A percentile compares a stretch with the other conserved stretches of the same genome.
These are phyloP conservation scores for Meta bourneti DNA, from an alignment of 2,888 invertebrate species.

Conservation along the genomic window DNA sequence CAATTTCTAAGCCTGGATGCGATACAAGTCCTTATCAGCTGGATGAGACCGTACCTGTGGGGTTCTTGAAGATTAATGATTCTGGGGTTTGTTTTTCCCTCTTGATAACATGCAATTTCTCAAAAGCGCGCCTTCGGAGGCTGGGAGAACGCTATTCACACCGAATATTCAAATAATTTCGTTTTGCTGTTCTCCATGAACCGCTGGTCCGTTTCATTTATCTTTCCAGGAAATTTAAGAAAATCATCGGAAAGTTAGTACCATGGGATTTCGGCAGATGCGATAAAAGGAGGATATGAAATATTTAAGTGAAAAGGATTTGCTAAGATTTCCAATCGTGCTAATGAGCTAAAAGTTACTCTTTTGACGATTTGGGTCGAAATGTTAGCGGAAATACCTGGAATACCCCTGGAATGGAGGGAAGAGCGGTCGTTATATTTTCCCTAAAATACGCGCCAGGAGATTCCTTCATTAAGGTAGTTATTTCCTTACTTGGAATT, in stretches of 20 bases:
- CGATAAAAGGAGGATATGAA: not conserved
- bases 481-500: too few relatives aligned
- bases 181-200: constrained; percentile 16
- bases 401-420: too few relatives aligned
- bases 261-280: constrained; percentile 35
- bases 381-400: too few relatives aligned
- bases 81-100: not conserved
- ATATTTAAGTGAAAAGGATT: constrained; percentile 2
- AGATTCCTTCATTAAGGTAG: too few relatives aligned
- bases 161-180: constrained; percentile 49
- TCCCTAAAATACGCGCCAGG: too few relatives aligned
- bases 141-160: constrained; percentile 4
- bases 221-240: not conserved
- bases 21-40: constrained; percentile 17
- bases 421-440: too few relatives aligned
- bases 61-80: constrained; percentile 22
- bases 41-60: constrained; percentile 23
- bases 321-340: not conserved
- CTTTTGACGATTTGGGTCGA: too few relatives aligned
- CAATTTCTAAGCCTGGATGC: not conserved
- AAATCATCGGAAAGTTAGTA: constrained; percentile 12
- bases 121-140: not conserved
- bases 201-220: constrained; percentile 2
- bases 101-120: not conserved
- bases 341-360: not conserved